phyloP scores from a whole-genome alignment of 2,113 vertebrate species.

The Clarias gariepinus region DNA sequence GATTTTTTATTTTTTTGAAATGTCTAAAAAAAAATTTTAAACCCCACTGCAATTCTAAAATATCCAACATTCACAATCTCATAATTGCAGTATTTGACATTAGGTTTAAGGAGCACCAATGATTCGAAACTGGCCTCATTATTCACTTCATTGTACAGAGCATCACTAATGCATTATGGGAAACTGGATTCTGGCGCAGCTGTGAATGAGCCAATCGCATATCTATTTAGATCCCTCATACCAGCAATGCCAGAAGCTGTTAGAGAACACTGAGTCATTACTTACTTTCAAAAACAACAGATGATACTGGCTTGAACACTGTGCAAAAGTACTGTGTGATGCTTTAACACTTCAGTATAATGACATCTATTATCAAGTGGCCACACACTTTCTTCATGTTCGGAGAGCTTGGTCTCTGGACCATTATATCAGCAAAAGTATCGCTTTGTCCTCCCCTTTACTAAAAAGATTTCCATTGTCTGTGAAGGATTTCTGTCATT shows the following conservation, averaged over 20 bases:
- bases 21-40: not conserved
- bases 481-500: not conserved
- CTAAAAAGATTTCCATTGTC: not conserved
- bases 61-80: not conserved
- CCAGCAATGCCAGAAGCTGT: constrained; percentile 21
- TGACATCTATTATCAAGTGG: not conserved
- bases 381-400: not conserved
- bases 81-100: not conserved
- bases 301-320: constrained; percentile 1
- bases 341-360: not conserved
- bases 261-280: constrained; percentile 38
- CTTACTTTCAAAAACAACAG: constrained; percentile 33
- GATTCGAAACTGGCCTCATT: not conserved
- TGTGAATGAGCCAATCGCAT: not conserved
- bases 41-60: not conserved
- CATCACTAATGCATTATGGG: constrained; percentile 2
- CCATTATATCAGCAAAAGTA: not conserved
- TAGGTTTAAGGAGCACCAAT: not conserved
- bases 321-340: constrained; percentile 18
- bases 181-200: not conserved
- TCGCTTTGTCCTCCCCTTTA: not conserved
- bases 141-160: not conserved
- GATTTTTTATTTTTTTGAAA: not conserved
- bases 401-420: not conserved
- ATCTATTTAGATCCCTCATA: not conserved